Percentiles rank a stretch among this genome's conserved stretches.
Conservation (phyloP, 2,113 vertebrate genomes). For the Aegotheles bennettii region DNA sequence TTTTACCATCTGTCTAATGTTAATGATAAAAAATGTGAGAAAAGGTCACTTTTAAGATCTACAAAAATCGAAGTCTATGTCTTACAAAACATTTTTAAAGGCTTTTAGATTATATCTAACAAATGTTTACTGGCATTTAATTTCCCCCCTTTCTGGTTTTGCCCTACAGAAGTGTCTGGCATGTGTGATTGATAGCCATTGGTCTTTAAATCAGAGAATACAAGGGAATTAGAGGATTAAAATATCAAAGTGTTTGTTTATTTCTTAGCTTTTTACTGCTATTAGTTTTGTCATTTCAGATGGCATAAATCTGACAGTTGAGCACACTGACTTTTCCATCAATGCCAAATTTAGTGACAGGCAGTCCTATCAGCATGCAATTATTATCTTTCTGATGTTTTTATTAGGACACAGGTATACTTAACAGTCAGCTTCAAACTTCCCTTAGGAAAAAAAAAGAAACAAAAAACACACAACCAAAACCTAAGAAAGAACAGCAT, state of each 20-base stretch:
- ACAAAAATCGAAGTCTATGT: not conserved
- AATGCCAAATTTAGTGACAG: not conserved
- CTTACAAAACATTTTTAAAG: not conserved
- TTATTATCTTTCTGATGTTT: not conserved
- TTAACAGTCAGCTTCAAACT: not conserved
- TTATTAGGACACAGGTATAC: not conserved
- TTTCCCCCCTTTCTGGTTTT: not conserved
- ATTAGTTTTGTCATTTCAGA: not conserved
- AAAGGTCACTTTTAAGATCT: not conserved
- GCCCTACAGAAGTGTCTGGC: not conserved
- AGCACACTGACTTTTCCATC: not conserved
- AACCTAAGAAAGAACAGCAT: not conserved
- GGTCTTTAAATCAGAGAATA: not conserved
- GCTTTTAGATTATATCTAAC: not conserved
- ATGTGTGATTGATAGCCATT: not conserved
- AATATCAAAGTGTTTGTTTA: not conserved
- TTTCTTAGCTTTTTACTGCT: not conserved
- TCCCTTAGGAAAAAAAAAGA: not conserved
- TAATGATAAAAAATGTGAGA: not conserved
- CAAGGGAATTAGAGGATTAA: not conserved
- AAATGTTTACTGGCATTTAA: not conserved
- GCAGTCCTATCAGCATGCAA: not conserved
- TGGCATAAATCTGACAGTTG: slow-evolving; percentile 19
- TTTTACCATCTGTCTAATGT: not conserved
- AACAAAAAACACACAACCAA: not conserved